Conservation (phyloP, 2,888 invertebrate species). For the Aproaerema taeniolella region DNA sequence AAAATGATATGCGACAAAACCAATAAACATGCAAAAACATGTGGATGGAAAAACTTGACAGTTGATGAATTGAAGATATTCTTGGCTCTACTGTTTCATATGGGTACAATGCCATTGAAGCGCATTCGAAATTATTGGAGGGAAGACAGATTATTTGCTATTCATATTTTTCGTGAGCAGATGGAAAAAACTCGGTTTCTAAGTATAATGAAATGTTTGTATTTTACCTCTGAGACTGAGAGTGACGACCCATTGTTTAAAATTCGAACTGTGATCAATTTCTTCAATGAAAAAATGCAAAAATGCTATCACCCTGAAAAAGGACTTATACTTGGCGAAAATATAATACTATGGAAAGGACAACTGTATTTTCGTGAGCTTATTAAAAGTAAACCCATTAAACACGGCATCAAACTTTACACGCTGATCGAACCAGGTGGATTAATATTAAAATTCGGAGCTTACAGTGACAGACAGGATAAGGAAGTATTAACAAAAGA, state of each 20-base stretch:
- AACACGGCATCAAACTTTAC: conserved; percentile 40
- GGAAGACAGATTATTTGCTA: conserved; percentile 17
- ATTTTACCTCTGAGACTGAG: conserved; percentile 1
- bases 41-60: neutral
- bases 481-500: conserved; percentile 15
- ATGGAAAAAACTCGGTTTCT: conserved; percentile 27
- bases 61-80: conserved; percentile 22
- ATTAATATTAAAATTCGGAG: conserved; percentile 14
- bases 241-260: conserved; percentile 1
- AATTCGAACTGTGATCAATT: conserved; percentile 9
- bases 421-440: conserved; percentile 35
- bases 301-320: conserved; percentile 9
- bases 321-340: conserved; percentile 11
- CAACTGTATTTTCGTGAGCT: conserved; percentile 33
- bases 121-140: conserved; percentile 26
- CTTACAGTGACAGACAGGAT: conserved; percentile 20
- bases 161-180: conserved; percentile 21
- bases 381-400: conserved; percentile 36
- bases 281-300: conserved; percentile 14
- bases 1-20: no score
- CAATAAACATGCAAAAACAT: no score
- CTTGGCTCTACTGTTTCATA: conserved; percentile 28
- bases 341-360: conserved; percentile 23
- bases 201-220: conserved; percentile 19
- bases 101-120: conserved; percentile 22